These are phyloP conservation scores for Eilema caniola DNA, from an alignment of 2,888 invertebrate species.

Conservation along the genomic window DNA sequence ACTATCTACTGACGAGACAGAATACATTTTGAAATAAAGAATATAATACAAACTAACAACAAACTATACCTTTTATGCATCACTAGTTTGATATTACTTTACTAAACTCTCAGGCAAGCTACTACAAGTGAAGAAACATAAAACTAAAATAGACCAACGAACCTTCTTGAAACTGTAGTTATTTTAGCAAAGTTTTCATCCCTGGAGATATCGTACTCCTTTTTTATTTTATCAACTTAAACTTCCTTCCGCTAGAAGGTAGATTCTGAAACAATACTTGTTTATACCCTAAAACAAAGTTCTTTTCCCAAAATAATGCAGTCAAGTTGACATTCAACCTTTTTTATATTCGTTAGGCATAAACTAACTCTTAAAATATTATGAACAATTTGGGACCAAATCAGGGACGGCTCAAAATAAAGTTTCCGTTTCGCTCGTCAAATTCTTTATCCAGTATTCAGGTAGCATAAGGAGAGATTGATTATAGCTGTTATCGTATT, in stretches of 20 bases:
- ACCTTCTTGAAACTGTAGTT: conserved; percentile 31
- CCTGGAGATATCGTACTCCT: conserved; percentile 37
- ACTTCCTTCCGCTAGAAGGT: conserved; percentile 45
- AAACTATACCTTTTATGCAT: conserved; percentile 14
- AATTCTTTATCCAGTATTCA: conserved; percentile 52
- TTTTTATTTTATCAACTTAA: conserved; percentile 45
- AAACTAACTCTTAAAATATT: conserved; percentile 71
- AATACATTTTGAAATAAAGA: background rate
- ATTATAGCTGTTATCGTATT: conserved; percentile 24
- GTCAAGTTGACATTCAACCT: conserved; percentile 48
- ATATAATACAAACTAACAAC: background rate
- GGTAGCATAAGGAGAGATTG: conserved; percentile 40
- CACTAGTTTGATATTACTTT: conserved; percentile 22
- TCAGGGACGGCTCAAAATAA: conserved; percentile 61
- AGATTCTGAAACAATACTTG: conserved; percentile 57
- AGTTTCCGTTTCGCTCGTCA: conserved; percentile 68
- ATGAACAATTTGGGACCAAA: conserved; percentile 43
- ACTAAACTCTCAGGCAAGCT: conserved; percentile 18
- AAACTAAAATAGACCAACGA: conserved; percentile 35
- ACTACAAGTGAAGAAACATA: conserved; percentile 30
- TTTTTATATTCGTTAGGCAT: conserved; percentile 53
- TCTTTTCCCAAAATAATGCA: conserved; percentile 34
- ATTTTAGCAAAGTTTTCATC: conserved; percentile 45
- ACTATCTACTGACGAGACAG: background rate
- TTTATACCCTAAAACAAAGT: conserved; percentile 53